phyloP scores from a whole-genome alignment of 2,888 invertebrate species.

The Melinopterus prodromus region DNA sequence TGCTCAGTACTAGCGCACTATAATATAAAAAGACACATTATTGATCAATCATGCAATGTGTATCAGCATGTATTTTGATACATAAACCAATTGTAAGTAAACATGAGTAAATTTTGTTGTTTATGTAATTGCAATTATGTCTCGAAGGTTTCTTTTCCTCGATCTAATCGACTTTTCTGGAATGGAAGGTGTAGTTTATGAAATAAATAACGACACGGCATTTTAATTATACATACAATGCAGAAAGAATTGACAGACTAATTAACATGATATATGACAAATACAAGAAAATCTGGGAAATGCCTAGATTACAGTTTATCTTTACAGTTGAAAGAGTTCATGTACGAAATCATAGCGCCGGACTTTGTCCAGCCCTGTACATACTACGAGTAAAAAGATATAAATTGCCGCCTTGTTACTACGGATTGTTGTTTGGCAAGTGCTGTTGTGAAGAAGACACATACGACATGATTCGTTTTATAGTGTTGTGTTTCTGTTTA shows the following conservation, averaged over 20 bases:
- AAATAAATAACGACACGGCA: no score
- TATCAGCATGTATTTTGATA: no score
- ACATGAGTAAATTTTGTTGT: neutral
- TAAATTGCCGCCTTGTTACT: neutral
- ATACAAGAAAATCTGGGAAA: neutral
- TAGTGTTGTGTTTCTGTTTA: constrained; percentile 36
- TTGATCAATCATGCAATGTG: no score
- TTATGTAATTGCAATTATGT: neutral
- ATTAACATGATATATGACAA: neutral
- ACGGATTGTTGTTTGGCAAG: neutral
- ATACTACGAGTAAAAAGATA: neutral
- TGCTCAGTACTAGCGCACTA: neutral
- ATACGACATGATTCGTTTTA: constrained; percentile 30
- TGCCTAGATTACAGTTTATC: neutral
- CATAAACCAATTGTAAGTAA: neutral
- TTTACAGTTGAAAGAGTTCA: neutral
- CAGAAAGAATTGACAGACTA: constrained; percentile 4
- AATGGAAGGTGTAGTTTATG: neutral
- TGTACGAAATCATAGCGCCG: neutral
- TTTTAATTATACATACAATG: neutral
- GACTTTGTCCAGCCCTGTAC: neutral
- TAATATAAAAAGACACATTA: neutral
- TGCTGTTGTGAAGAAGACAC: neutral
- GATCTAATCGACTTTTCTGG: neutral
- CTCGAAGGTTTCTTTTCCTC: neutral